A percentile compares a stretch with the other conserved stretches of the same genome.
phyloP scores from a whole-genome alignment of 2,888 invertebrate species.

The Chrysomela aeneicollis region DNA sequence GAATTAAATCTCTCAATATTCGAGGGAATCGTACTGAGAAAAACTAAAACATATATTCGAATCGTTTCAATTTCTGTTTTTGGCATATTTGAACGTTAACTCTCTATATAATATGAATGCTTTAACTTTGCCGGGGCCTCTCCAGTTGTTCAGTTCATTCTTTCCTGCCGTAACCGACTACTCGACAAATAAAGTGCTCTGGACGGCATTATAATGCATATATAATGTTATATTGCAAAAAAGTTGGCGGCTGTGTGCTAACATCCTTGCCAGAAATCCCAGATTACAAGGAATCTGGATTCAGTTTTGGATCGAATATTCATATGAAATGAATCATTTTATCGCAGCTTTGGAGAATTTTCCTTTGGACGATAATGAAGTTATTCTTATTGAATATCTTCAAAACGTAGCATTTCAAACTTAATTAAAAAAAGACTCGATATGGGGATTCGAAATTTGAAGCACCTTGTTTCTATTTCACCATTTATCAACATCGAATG shows the following conservation, averaged over 20 bases:
- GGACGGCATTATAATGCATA: conserved; percentile 62
- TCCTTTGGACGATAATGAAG: too few species aligned
- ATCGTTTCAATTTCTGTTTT: conserved; percentile 63
- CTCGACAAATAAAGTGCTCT: conserved; percentile 46
- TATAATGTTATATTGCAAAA: conserved; percentile 63
- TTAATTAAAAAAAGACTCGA: too few species aligned
- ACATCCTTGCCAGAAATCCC: conserved; percentile 10
- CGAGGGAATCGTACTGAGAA: conserved; percentile 50
- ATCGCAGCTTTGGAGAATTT: too few species aligned
- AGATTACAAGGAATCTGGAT: background rate
- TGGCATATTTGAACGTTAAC: conserved; percentile 63
- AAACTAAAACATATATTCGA: conserved; percentile 61
- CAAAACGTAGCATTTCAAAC: too few species aligned
- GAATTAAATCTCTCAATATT: conserved; percentile 47
- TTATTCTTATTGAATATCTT: too few species aligned
- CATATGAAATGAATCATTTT: too few species aligned
- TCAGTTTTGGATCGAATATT: background rate
- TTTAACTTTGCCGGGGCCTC: conserved; percentile 59
- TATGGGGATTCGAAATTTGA: too few species aligned
- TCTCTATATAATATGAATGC: conserved; percentile 63
- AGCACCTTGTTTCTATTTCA: too few species aligned
- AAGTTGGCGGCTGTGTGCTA: conserved; percentile 52
- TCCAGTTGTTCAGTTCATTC: conserved; percentile 55
- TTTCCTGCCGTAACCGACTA: conserved; percentile 48
- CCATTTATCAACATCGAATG: too few species aligned